Percentiles rank a stretch among this genome's conserved stretches.
These are phyloP conservation scores for Arnoldichthys spilopterus DNA, from an alignment of 2,797 vertebrate genomes.

Conservation along the genomic window DNA sequence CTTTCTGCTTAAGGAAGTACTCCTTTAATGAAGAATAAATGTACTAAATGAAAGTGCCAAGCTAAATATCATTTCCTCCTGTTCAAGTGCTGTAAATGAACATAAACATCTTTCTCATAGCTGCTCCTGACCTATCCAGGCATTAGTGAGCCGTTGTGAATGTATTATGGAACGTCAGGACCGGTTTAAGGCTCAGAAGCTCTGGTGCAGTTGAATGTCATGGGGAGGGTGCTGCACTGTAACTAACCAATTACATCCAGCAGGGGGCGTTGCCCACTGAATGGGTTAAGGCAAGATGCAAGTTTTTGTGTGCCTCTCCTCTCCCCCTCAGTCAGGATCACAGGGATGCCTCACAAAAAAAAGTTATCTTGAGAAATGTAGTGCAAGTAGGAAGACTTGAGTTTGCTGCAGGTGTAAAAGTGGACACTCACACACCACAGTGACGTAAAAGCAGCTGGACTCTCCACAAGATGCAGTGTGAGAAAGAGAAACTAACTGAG, in stretches of 20 bases:
- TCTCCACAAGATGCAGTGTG: constrained; percentile 44
- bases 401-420: constrained; percentile 51
- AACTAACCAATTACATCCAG: constrained; percentile 50
- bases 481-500: background rate
- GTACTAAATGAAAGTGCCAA: background rate
- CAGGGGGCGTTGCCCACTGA: constrained; percentile 46
- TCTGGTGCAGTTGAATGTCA: constrained; percentile 22
- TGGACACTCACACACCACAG: constrained; percentile 41
- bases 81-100: constrained; percentile 4
- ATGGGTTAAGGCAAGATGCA: constrained; percentile 61
- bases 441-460: constrained; percentile 44
- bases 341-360: constrained; percentile 26
- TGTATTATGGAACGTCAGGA: constrained; percentile 32
- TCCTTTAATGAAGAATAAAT: constrained; percentile 6
- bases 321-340: constrained; percentile 28
- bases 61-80: constrained; percentile 13
- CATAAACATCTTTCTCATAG: background rate
- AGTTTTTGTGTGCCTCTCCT: constrained; percentile 52
- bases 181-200: constrained; percentile 56
- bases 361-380: constrained; percentile 34
- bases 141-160: constrained; percentile 18
- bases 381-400: constrained; percentile 76
- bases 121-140: constrained; percentile 7
- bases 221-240: constrained; percentile 26
- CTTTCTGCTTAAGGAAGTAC: background rate